Evolutionary conservation across 2,888 invertebrate genomes (phyloP).

Genomic region (Drosophila demipolita): DNA sequence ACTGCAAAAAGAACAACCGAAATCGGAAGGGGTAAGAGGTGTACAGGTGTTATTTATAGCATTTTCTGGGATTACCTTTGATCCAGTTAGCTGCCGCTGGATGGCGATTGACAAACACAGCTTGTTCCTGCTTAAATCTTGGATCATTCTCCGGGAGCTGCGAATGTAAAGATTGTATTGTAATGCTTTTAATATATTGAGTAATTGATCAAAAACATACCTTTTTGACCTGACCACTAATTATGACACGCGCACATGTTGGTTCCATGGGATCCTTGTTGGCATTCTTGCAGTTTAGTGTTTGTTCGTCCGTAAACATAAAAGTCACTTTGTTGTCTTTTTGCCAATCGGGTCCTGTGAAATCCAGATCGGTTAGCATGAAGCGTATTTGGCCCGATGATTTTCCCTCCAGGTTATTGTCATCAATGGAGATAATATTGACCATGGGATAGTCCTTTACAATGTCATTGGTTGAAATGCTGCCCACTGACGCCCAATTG

Average conservation of each 20-base stretch:
- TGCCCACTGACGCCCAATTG: constrained; percentile 84
- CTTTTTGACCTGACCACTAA: constrained; percentile 81
- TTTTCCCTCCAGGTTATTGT: constrained; percentile 63
- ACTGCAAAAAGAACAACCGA: constrained; percentile 85
- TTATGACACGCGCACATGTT: constrained; percentile 81
- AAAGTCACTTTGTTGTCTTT: constrained; percentile 82
- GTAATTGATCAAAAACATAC: constrained; percentile 45
- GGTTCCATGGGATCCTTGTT: constrained; percentile 85
- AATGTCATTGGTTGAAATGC: constrained; percentile 78
- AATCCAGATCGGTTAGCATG: constrained; percentile 83
- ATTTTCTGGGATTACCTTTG: constrained; percentile 50
- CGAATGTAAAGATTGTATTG: background rate
- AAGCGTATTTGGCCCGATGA: constrained; percentile 84
- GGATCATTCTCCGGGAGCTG: constrained; percentile 58
- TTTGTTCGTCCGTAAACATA: constrained; percentile 82
- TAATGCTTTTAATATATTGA: background rate
- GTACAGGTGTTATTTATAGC: background rate
- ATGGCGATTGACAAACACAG: constrained; percentile 81
- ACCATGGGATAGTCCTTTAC: constrained; percentile 84
- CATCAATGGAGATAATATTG: constrained; percentile 84
- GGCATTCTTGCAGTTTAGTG: constrained; percentile 73
- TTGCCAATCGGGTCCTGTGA: constrained; percentile 83
- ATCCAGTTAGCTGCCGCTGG: constrained; percentile 83
- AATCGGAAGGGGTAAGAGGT: no score
- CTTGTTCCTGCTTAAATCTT: constrained; percentile 67